phyloP scores from a whole-genome alignment of 2,113 vertebrate species.

The Hemiscyllium ocellatum region DNA sequence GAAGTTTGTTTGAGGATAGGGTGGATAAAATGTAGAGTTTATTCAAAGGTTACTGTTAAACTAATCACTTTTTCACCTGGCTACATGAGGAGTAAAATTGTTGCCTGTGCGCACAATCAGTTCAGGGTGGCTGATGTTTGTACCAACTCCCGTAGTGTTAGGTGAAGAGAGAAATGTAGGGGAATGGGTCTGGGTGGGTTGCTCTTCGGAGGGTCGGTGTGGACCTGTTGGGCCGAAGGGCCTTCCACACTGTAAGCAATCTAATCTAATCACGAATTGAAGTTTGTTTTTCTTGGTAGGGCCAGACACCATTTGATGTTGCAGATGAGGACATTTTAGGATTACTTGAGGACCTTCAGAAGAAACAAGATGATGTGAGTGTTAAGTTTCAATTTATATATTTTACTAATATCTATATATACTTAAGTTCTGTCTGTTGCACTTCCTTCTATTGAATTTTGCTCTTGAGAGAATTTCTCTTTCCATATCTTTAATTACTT shows the following conservation, averaged over 20 bases:
- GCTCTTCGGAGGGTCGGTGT: too few relatives aligned
- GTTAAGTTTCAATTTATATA: neutral
- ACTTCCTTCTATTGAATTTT: neutral
- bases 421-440: neutral
- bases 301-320: conserved; percentile 79
- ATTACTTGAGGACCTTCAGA: conserved; percentile 70
- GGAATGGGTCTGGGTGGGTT: too few relatives aligned
- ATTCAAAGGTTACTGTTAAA: neutral
- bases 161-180: too few relatives aligned
- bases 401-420: neutral
- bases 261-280: neutral
- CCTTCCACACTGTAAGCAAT: too few relatives aligned
- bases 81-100: neutral
- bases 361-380: conserved; percentile 74
- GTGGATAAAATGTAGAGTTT: neutral
- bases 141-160: too few relatives aligned
- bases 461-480: neutral
- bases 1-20: neutral
- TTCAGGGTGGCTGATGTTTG: neutral
- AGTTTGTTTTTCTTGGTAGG: conserved; percentile 51
- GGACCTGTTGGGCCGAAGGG: too few relatives aligned
- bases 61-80: neutral
- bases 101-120: neutral
- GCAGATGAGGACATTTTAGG: conserved; percentile 70
- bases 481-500: neutral